These are phyloP conservation scores for Podargus strigoides DNA, from an alignment of 2,797 vertebrate genomes.

Conservation along the genomic window DNA sequence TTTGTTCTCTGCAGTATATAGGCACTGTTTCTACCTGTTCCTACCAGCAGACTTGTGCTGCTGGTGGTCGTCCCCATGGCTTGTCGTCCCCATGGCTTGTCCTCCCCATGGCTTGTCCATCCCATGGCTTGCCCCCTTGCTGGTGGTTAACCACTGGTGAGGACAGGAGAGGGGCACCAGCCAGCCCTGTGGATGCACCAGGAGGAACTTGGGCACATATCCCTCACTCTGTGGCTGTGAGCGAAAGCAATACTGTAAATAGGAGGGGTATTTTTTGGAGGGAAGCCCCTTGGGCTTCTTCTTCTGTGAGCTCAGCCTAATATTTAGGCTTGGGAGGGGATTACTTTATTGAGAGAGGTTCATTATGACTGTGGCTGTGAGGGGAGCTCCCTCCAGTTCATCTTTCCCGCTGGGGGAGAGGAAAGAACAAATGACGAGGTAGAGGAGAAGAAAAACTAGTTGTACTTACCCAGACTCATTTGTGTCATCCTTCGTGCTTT, in stretches of 20 bases:
- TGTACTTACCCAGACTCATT: not conserved
- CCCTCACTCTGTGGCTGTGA: not conserved
- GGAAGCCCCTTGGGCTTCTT: not conserved
- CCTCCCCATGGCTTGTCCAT: not conserved
- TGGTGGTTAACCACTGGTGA: not conserved
- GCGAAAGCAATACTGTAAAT: slow-evolving; percentile 62
- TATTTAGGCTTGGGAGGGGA: slow-evolving; percentile 52
- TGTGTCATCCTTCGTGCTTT: not conserved
- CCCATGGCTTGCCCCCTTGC: not conserved
- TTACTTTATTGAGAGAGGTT: slow-evolving; percentile 23
- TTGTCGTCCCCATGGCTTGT: not conserved
- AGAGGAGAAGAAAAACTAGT: not conserved
- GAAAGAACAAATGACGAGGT: not conserved
- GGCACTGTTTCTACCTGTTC: not conserved
- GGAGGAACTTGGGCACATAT: not conserved
- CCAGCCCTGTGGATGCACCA: rapidly evolving
- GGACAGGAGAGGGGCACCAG: not conserved
- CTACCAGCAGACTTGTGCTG: not conserved
- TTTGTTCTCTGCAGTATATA: not conserved
- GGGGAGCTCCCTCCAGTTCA: not conserved
- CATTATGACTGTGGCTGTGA: not conserved
- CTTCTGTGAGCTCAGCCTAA: slow-evolving; percentile 43
- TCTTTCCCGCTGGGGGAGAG: not conserved
- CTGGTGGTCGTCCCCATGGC: not conserved
- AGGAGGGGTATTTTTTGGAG: slow-evolving; percentile 1